These are phyloP conservation scores for Presbytis comata DNA, from an alignment of 2,797 vertebrate species.

Conservation along the genomic window DNA sequence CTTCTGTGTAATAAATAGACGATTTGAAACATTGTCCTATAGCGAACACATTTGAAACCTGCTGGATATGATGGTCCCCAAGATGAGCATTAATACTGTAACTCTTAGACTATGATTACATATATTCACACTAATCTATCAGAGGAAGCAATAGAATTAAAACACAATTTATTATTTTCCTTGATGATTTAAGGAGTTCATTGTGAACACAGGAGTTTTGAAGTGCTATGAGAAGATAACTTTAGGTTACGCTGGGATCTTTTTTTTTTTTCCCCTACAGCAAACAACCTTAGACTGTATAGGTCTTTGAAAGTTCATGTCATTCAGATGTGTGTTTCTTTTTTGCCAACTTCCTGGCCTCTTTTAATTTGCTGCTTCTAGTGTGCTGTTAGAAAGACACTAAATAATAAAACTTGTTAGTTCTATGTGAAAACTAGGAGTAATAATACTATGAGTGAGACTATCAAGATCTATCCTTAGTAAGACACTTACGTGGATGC, in stretches of 20 bases:
- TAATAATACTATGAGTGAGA: neutral
- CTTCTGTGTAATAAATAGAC: neutral
- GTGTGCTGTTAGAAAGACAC: constrained; percentile 12
- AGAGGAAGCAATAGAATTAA: neutral
- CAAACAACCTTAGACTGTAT: neutral
- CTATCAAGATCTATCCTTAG: neutral
- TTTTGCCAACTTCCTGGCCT: neutral
- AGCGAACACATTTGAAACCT: neutral
- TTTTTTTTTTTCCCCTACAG: neutral
- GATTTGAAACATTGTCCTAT: neutral
- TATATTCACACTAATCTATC: neutral
- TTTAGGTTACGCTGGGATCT: neutral
- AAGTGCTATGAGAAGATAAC: neutral
- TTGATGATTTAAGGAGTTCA: neutral
- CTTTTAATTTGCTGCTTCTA: constrained; percentile 3
- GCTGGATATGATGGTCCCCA: neutral
- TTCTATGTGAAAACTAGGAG: neutral
- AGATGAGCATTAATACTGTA: neutral
- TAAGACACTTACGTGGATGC: neutral
- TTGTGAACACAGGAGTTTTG: neutral
- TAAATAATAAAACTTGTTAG: neutral
- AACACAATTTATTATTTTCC: neutral
- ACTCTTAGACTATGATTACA: neutral
- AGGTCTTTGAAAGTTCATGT: neutral
- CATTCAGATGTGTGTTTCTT: neutral